Evolutionary conservation across 2,797 vertebrate genomes (phyloP).

Genomic region (Pterois miles): DNA sequence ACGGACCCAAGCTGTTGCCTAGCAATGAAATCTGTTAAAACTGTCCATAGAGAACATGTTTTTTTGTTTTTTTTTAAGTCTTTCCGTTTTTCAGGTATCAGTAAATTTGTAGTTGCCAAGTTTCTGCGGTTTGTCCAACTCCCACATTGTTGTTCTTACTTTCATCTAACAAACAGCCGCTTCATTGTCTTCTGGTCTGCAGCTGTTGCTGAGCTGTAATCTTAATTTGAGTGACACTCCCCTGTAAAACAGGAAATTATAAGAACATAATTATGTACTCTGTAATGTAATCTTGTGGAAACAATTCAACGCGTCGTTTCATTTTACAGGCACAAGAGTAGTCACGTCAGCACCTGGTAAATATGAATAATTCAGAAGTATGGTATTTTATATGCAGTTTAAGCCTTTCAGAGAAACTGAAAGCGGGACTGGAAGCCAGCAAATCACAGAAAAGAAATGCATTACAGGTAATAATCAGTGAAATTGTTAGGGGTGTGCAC

Average conservation of each 20-base stretch:
- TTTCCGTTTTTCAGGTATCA: background rate
- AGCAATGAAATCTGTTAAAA: too few relatives aligned
- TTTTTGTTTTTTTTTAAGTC: background rate
- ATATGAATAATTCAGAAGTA: constrained; percentile 39
- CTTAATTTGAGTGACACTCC: constrained; percentile 4
- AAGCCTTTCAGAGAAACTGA: constrained; percentile 24
- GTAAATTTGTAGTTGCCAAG: background rate
- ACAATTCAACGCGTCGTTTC: constrained; percentile 7
- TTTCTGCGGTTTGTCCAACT: background rate
- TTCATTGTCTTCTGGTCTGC: background rate
- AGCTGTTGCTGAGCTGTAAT: background rate
- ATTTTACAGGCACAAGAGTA: background rate
- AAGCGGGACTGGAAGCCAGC: constrained; percentile 2
- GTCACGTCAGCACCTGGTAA: background rate
- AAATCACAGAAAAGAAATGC: constrained; percentile 40
- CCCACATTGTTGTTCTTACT: background rate
- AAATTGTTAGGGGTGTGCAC: constrained; percentile 27
- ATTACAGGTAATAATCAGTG: constrained; percentile 51
- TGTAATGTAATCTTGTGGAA: constrained; percentile 4
- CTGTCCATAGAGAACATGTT: too few relatives aligned
- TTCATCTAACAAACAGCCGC: constrained; percentile 10
- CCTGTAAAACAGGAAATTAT: background rate
- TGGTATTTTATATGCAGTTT: constrained; percentile 21
- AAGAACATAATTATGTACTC: background rate
- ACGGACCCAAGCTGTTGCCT: too few relatives aligned